Percentiles rank a stretch among this genome's conserved stretches.
phyloP scores from a whole-genome alignment of 1,140 invertebrate genomes.

The Dolichoris vasculosae region DNA sequence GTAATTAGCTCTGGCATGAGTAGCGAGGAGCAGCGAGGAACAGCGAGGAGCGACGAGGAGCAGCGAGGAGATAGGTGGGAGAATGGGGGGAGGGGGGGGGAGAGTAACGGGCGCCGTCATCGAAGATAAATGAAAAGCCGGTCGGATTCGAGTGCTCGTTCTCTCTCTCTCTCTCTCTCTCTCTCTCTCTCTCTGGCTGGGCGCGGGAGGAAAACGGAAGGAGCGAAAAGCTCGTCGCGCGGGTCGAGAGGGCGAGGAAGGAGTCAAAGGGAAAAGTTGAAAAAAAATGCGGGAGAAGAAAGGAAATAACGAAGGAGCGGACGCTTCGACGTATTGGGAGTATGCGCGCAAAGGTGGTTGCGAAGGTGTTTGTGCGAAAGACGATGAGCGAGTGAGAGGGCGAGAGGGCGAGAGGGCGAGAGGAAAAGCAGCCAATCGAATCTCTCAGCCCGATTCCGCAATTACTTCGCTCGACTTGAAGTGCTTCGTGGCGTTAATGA shows the following conservation, averaged over 20 bases:
- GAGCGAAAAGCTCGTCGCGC: background rate
- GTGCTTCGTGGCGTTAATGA: constrained; percentile 60
- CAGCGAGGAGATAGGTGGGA: background rate
- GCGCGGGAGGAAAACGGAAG: background rate
- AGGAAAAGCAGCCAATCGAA: constrained; percentile 42
- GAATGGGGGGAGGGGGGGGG: too few species aligned
- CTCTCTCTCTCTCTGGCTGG: constrained; percentile 35
- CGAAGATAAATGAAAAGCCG: constrained; percentile 42
- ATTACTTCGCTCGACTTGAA: constrained; percentile 58
- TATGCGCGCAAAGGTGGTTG: background rate
- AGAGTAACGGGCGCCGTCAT: background rate
- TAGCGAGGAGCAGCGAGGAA: too few species aligned
- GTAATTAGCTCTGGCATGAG: too few species aligned
- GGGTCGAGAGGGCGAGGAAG: background rate
- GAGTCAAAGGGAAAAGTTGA: constrained; percentile 17
- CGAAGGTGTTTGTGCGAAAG: background rate
- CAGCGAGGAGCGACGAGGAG: background rate
- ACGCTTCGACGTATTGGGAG: background rate
- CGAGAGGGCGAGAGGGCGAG: background rate
- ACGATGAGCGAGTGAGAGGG: background rate
- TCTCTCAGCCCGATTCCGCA: constrained; percentile 49
- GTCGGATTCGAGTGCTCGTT: constrained; percentile 38
- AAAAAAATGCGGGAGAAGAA: background rate
- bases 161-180: too few species aligned
- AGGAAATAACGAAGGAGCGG: constrained; percentile 51